Base-by-base conservation (phyloP, 1,140 invertebrate genomes). In the Oedothorax gibbosus region DNA sequence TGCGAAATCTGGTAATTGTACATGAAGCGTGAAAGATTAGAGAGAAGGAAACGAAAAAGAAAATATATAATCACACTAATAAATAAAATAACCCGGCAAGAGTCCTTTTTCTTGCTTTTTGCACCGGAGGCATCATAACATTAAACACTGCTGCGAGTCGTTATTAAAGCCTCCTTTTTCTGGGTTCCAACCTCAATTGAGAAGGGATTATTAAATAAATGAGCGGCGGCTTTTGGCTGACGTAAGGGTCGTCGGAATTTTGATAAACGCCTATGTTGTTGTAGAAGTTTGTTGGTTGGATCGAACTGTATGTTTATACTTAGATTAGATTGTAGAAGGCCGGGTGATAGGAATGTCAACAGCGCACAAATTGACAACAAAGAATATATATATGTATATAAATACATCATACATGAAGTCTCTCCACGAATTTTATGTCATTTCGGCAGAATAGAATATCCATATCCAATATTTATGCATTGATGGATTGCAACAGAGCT, bases 1-100 rank as follows among this genome's bases (percentile, higher is more conserved):
- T 56, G 68, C 80, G 60, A 84, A 84, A 84, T 84, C 81, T 66
- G 69, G 81, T 84, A 84, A 84, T 84, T 84, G 81, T 53, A 84
- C 62, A 21, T 68, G 81, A 84, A 84, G 81, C 81, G 81, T 84
- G 81, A 84, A 75, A 84, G 68, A 82, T 73, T 82, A 82, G 20
- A 62, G 68, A 82, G 51, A 77, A n/a, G 64, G 54, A 66, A 78
- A 51, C 21, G 62, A 78, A 54, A 50, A 56, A 54, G n/a, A 79
- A 35, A 35, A 35, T 35, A 35, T 35, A 62, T 54, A 66, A 66
- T 79, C 53, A 65, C 68, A 77, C 62, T 77, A 56, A 77, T 53
- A 54, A 77, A 64, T 49, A 64, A 64, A 62, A 77, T 64, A 77
- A 62, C 65, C 50, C 51, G 18, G 10, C 49, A 14, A 12, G 12